Base-by-base conservation (phyloP, 37 sponge, comb jelly and placozoan species). In the Chondrilla cf. caribensis region DNA sequence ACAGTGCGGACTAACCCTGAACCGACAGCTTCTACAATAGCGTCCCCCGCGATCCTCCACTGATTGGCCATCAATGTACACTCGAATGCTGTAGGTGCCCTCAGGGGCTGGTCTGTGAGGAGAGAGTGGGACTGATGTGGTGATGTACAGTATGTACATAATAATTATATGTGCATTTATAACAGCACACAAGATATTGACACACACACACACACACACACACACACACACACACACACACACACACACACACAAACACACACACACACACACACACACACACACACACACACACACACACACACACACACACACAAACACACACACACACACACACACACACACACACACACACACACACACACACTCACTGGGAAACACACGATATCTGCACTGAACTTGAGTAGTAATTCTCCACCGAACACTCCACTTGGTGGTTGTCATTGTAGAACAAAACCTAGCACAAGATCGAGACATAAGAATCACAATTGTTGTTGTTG, bases 331-430 rank as follows among this genome's bases (percentile, higher is more conserved):
- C 29, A 62, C 29, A 62, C 64, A 62, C 29, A 29, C 64, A 62
- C 29, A 28, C 29, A 62, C 29, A 29, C 64, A n/a, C 64, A 62
- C 18, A 29, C 6, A 29, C 6, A 28, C 6, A 62, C 18, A 29
- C 6, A 62, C 51, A 64, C 24, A 55, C 70, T 44, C 54, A 90
- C 95, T 80, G 77, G 0, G 88, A 83, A 51, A 58, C 72, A 66
- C 95, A 94, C 60, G 87, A 79, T 26, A 94, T 94, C 66, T 83
- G 54, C 1, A 29, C 59, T 1, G 84, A 28, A 22, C 82, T 57
- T 25, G 87, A 78, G 54, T 78, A 86, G 58, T 90, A 90, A 36
- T 72, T 60, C 55, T 77, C 66, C 0, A 94, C 91, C 62, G 83
- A 66, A 78, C 95, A 94, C 25, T 47, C 42, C 35, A 93, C 41